Conservation (phyloP, 2,888 invertebrate species). For the Taphrorychus bicolor region DNA sequence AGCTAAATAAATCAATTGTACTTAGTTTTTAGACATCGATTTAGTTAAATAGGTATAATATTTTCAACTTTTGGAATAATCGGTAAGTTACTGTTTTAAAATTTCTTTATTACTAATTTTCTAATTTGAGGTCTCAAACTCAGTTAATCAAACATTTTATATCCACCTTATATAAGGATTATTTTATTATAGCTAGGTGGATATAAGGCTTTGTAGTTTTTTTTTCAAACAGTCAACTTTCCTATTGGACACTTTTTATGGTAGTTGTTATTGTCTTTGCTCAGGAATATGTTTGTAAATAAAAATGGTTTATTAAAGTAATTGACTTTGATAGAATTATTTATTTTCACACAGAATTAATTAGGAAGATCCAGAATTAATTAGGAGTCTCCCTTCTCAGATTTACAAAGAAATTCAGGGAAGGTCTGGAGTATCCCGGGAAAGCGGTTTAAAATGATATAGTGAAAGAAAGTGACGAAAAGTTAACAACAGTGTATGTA, state of each 20-base stretch:
- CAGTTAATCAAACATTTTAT: not conserved
- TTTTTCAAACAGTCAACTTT: not conserved
- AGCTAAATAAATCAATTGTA: not conserved
- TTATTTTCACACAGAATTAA: not conserved
- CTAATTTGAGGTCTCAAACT: not conserved
- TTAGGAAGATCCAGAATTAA: not conserved
- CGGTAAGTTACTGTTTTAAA: too few species aligned
- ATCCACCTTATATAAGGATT: too few species aligned
- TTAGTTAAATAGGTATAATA: not conserved
- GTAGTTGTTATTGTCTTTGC: slow-evolving; percentile 52
- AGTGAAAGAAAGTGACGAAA: too few species aligned
- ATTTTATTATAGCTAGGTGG: too few species aligned
- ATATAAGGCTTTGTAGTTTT: not conserved
- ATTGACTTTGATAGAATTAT: not conserved
- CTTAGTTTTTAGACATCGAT: not conserved
- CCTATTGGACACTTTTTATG: not conserved
- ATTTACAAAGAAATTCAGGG: too few species aligned
- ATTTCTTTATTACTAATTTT: not conserved
- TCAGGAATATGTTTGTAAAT: slow-evolving; percentile 56
- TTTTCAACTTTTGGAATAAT: too few species aligned
- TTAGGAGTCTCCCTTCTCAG: too few species aligned
- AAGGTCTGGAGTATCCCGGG: too few species aligned
- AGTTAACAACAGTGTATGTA: too few species aligned
- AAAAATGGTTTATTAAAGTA: slow-evolving; percentile 42
- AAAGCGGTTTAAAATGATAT: too few species aligned